phyloP scores from a whole-genome alignment of 2,797 vertebrate species.

The Psittacula derbiana region DNA sequence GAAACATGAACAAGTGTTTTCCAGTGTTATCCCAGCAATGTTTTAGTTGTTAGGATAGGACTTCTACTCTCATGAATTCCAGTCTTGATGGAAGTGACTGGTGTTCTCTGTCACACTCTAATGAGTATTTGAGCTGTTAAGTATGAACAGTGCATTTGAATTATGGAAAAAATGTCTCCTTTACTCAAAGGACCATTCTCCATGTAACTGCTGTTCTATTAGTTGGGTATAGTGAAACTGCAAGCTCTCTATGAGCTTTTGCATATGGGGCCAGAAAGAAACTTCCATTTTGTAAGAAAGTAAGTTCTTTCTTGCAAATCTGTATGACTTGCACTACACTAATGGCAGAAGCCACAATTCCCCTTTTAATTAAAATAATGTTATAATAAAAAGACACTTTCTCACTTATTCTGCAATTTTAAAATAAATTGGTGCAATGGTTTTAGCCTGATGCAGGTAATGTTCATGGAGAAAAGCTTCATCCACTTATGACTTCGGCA shows the following conservation, averaged over 20 bases:
- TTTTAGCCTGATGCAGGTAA: neutral
- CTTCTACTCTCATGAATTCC: neutral
- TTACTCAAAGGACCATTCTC: neutral
- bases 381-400: neutral
- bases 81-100: neutral
- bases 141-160: neutral
- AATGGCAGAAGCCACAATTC: neutral
- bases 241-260: neutral
- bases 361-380: neutral
- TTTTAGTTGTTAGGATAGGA: neutral
- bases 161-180: neutral
- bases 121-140: neutral
- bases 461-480: neutral
- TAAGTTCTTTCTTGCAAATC: neutral
- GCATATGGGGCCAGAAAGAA: neutral
- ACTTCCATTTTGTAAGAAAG: neutral
- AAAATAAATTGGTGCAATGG: neutral
- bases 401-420: neutral
- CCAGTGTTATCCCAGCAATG: neutral
- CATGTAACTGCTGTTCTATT: neutral
- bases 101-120: neutral
- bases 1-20: neutral
- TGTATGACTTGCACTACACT: neutral
- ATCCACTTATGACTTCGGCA: neutral
- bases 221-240: rapidly evolving